Base-by-base conservation (phyloP, 2,113 vertebrate species). In the Prochilodus magdalenae region DNA sequence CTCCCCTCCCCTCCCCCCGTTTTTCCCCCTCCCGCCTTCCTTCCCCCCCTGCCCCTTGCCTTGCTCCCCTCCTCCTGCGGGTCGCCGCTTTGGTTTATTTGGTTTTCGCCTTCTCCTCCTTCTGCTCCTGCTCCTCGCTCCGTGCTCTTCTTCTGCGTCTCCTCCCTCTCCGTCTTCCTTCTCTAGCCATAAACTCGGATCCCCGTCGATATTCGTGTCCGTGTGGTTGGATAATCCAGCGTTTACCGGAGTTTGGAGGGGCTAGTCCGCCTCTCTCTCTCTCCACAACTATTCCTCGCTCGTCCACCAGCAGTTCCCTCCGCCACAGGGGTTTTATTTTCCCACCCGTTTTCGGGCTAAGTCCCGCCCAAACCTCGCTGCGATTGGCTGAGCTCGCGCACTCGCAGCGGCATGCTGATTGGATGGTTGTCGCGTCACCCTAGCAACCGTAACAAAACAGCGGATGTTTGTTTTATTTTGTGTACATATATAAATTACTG, bases 1-100 rank as follows among this genome's bases (percentile, higher is more conserved):
- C n/a, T n/a, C 67, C 65, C 8, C 66, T 66, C 74, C 79, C 81
- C 84, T 76, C 77, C 44, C 87, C 84, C n/a, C n/a, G n/a, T n/a
- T 82, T 5, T 74, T 29, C 79, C 86, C 59, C 70, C 60, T 76
- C 67, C 91, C 82, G 79, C 71, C 81, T 88, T 78, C 1, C 60
- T 47, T 55, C 18, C 26, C 20, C n/a, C n/a, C n/a, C n/a, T n/a
- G n/a, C n/a, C n/a, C n/a, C n/a, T n/a, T n/a, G n/a, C n/a, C n/a
- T n/a, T n/a, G n/a, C 53, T 55, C 53, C 20, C 20, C 18, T 55
- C 53, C n/a, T n/a, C n/a, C n/a, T n/a, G n/a, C n/a, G n/a, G n/a
- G n/a, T n/a, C n/a, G n/a, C n/a, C n/a, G n/a, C 79, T 80, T 76
- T 75, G 36, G 36, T 36, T 36, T 36, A 36, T 36, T 36, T 36